A percentile compares a stretch with the other conserved stretches of the same genome.
Conservation (phyloP, 2,113 vertebrate genomes). For the Orcinus orca region DNA sequence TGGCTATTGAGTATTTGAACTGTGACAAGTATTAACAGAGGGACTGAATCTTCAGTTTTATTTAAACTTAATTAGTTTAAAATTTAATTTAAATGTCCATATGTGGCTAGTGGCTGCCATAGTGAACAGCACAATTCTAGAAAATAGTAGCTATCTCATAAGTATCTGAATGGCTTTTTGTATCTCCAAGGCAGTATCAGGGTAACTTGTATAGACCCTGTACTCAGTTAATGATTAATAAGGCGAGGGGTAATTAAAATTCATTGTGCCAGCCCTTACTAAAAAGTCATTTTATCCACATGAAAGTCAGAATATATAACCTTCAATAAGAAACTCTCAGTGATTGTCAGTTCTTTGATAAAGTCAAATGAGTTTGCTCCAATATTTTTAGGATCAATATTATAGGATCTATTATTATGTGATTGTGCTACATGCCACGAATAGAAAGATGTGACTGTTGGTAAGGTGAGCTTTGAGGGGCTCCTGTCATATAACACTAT, state of each 20-base stretch:
- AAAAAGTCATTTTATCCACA: neutral
- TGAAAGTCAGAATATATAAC: neutral
- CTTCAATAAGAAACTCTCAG: neutral
- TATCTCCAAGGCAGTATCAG: neutral
- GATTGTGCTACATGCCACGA: fast-evolving
- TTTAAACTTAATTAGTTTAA: neutral
- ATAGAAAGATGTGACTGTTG: neutral
- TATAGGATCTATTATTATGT: neutral
- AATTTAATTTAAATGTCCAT: neutral
- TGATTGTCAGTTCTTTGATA: neutral
- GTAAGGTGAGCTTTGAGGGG: neutral
- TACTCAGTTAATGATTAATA: neutral
- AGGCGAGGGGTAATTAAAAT: neutral
- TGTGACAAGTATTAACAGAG: neutral
- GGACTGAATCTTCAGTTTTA: neutral
- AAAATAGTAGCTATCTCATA: neutral
- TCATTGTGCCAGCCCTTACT: neutral
- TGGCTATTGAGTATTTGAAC: neutral
- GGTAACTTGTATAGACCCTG: neutral
- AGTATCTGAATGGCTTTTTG: neutral
- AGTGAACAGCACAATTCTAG: neutral
- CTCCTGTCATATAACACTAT: fast-evolving
- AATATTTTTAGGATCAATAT: neutral
- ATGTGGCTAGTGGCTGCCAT: neutral
- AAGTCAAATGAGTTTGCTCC: neutral